A percentile compares a stretch with the other conserved stretches of the same genome.
These are phyloP conservation scores for Alethe diademata DNA, from an alignment of 2,113 vertebrate species.

Conservation along the genomic window DNA sequence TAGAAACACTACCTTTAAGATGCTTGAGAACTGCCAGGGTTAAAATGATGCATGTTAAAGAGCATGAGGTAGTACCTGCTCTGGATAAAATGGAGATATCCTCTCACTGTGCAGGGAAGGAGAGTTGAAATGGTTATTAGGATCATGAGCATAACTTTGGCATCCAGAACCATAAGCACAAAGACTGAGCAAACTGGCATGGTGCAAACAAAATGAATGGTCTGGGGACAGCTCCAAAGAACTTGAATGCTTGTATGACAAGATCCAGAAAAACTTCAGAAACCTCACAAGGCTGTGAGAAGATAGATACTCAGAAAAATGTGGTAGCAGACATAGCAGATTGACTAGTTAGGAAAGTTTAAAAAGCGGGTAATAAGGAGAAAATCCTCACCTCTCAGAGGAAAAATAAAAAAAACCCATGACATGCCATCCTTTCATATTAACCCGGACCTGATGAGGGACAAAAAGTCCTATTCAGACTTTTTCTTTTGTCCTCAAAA, in stretches of 20 bases:
- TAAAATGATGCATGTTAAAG: neutral
- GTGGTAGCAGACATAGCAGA: rapidly evolving
- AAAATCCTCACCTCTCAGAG: neutral
- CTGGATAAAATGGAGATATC: neutral
- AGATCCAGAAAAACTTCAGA: neutral
- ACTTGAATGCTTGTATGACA: neutral
- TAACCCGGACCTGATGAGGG: neutral
- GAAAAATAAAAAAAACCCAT: neutral
- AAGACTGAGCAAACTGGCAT: neutral
- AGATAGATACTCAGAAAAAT: neutral
- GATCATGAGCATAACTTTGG: neutral
- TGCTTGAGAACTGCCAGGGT: neutral
- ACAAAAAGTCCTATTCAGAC: neutral
- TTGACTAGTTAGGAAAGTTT: neutral
- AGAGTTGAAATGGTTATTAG: neutral
- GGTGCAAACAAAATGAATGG: neutral
- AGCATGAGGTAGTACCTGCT: neutral
- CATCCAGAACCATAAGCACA: neutral
- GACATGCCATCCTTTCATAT: neutral
- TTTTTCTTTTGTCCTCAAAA: neutral
- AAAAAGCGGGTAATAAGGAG: neutral
- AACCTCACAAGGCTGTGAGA: neutral
- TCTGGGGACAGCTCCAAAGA: neutral
- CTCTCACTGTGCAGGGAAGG: neutral
- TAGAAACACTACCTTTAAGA: neutral